These are phyloP conservation scores for Phragmatobia fuliginosa DNA, from an alignment of 2,888 invertebrate species.

Conservation along the genomic window DNA sequence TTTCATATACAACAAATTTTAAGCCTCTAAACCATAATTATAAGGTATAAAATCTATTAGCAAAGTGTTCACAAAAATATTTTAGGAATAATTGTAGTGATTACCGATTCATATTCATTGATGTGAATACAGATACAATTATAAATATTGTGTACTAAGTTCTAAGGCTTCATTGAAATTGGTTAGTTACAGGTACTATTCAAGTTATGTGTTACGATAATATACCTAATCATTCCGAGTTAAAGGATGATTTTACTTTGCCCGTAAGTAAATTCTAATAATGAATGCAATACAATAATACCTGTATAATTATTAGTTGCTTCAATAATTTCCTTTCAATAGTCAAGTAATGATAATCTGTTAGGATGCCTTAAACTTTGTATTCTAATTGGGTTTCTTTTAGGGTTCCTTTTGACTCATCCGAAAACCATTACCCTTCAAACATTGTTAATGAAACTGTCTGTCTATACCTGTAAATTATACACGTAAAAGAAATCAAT, in stretches of 20 bases:
- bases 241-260: not conserved
- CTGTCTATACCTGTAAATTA: no score
- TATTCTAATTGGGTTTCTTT: no score
- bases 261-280: not conserved
- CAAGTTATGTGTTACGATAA: not conserved
- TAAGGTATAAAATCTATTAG: not conserved
- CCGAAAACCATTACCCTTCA: not conserved
- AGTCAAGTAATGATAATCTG: not conserved
- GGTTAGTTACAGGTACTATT: not conserved
- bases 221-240: not conserved
- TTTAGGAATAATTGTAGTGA: slow-evolving; percentile 11
- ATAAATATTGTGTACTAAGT: slow-evolving; percentile 8
- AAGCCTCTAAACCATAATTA: not conserved
- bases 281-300: not conserved
- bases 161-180: not conserved
- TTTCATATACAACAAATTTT: not conserved
- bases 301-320: not conserved
- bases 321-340: not conserved
- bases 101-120: not conserved
- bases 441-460: no score
- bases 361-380: no score
- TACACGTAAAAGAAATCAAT: no score
- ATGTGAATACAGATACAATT: slow-evolving; percentile 3
- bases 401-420: not conserved
- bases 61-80: not conserved